These are phyloP conservation scores for Cryptotis parvus DNA, from an alignment of 2,113 vertebrate genomes.

Conservation along the genomic window DNA sequence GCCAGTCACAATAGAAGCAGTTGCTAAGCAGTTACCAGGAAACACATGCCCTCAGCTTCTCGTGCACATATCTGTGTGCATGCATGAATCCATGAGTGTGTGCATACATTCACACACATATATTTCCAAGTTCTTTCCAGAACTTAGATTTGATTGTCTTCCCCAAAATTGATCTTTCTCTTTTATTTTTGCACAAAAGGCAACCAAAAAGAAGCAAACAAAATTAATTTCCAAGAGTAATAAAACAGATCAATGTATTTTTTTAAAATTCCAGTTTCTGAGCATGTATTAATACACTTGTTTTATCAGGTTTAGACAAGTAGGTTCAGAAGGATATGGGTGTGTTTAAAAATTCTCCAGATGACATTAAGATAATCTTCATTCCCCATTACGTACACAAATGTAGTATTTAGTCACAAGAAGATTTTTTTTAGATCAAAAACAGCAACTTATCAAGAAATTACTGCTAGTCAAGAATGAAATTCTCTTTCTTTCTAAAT, in stretches of 20 bases:
- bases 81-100: too few species aligned
- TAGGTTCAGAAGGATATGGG: neutral
- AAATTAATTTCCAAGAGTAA: conserved; percentile 24
- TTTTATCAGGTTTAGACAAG: neutral
- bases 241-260: neutral
- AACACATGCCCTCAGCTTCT: neutral
- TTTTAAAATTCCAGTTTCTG: conserved; percentile 12
- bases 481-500: neutral
- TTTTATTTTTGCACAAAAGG: neutral
- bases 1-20: neutral
- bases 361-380: neutral
- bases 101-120: too few species aligned
- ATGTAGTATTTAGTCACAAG: conserved; percentile 1
- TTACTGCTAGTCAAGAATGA: conserved; percentile 31
- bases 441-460: conserved; percentile 45
- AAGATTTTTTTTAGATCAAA: conserved; percentile 20
- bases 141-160: neutral
- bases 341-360: neutral
- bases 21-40: neutral
- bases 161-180: neutral
- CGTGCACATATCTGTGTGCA: neutral
- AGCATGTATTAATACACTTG: neutral
- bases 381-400: neutral
- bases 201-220: conserved; percentile 22
- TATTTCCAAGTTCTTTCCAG: neutral